Evolutionary conservation across 1,140 invertebrate species (phyloP).

Genomic region (Euura lappo): DNA sequence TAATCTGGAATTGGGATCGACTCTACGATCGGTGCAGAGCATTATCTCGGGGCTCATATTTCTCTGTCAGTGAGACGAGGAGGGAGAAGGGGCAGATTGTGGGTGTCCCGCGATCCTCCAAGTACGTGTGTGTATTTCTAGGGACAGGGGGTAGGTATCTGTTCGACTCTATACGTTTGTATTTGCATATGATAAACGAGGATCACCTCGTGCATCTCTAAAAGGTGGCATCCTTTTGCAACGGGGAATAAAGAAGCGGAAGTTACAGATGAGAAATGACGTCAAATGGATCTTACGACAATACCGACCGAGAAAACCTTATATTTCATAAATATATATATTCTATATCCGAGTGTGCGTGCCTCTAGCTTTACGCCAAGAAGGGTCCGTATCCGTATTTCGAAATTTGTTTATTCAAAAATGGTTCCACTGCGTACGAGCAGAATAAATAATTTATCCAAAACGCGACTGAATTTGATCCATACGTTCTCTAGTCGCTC

Average conservation of each 20-base stretch:
- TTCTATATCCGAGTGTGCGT: background rate
- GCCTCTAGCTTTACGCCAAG: background rate
- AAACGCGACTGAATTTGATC: no score
- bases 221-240: constrained; percentile 11
- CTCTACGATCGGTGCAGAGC: background rate
- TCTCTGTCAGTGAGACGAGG: background rate
- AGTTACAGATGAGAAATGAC: constrained; percentile 24
- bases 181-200: constrained; percentile 24
- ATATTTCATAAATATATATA: background rate
- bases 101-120: background rate
- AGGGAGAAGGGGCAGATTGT: background rate
- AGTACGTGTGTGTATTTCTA: background rate
- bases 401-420: no score
- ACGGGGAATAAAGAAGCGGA: constrained; percentile 13
- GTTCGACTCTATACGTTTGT: background rate
- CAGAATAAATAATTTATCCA: no score
- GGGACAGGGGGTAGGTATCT: background rate
- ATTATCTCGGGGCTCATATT: background rate
- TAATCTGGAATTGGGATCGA: background rate
- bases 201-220: constrained; percentile 19
- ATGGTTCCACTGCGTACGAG: no score
- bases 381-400: background rate
- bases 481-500: no score
- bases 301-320: constrained; percentile 16
- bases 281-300: constrained; percentile 22